phyloP scores from a whole-genome alignment of 2,113 vertebrate species.

The Eurypyga helias region DNA sequence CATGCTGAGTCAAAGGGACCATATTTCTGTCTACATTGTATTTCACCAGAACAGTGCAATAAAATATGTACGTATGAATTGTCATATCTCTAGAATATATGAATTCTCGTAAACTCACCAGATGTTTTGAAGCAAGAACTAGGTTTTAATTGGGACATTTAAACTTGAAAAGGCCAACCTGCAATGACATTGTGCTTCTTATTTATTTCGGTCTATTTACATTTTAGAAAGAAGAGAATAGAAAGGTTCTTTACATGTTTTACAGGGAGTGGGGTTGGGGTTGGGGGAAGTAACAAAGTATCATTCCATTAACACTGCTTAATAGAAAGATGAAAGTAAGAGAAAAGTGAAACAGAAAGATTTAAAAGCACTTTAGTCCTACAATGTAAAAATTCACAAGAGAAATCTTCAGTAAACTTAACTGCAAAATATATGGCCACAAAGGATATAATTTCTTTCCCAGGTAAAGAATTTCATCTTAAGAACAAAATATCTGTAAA shows the following conservation, averaged over 20 bases:
- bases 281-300: neutral
- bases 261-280: no score
- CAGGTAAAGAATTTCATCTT: neutral
- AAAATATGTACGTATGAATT: conserved; percentile 3
- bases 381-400: neutral
- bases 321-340: neutral
- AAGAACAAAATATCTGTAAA: neutral
- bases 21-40: conserved; percentile 47
- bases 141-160: conserved; percentile 51
- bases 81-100: conserved; percentile 39
- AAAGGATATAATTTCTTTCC: neutral
- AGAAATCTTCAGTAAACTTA: neutral
- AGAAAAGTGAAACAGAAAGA: neutral
- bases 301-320: neutral
- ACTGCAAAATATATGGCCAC: neutral
- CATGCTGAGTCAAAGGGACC: neutral
- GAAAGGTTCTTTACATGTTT: neutral
- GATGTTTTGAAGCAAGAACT: conserved; percentile 34
- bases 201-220: conserved; percentile 17
- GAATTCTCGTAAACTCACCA: conserved; percentile 50
- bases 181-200: neutral
- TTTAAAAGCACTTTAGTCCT: neutral
- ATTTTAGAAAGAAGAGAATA: neutral
- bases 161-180: conserved; percentile 15
- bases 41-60: conserved; percentile 31